Evolutionary conservation across 2,888 invertebrate species (phyloP), one percentile per base, ranked within the genome.

Genomic region (Chrysopilus asiliformis): DNA sequence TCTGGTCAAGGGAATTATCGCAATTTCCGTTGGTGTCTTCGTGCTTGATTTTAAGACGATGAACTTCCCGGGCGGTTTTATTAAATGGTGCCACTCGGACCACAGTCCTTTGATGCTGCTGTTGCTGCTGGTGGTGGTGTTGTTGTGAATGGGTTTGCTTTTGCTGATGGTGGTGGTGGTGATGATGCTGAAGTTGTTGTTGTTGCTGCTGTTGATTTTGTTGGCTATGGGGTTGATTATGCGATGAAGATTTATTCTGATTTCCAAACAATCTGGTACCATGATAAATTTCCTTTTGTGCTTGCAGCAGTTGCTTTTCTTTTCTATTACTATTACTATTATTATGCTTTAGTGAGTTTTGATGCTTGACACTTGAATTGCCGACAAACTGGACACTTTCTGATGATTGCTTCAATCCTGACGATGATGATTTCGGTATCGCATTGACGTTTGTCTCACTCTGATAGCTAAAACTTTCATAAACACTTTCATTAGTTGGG

Each of bases 11-110:
- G 39, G 31, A 25, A 26, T 39, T 31, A 36, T 43, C 35, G 16
- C 48, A 41, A 34, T 64, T 57, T 30, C 58, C 56, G 38, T 57
- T 60, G 24, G 66, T 66, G 52, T 72, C 72, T 42, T 71, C 67
- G 45, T 71, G 70, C 46, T 63, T 66, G 39, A 71, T 71, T 57
- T 70, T 68, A 27, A 71, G 51, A 46, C 68, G 67, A 52, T 71
- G 69, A 25, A 69, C 60, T 37, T 65, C 60, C 3, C 56, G 48
- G 34, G 49, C 48, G 40, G 49, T 51, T 43, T 54, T 53, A 43
- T 60, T 60, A 36, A 58, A 60, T 28, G 60, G 61, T 39, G 64
- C 65, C 39, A 68, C 68, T 46, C 67, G 60, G 15, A 69, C 67
- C 10, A 68, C 58, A 5, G 68, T 70, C 43, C 62, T 61, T 25